These are phyloP conservation scores for Prionailurus bengalensis DNA, from an alignment of 2,113 vertebrate species.

Conservation along the genomic window DNA sequence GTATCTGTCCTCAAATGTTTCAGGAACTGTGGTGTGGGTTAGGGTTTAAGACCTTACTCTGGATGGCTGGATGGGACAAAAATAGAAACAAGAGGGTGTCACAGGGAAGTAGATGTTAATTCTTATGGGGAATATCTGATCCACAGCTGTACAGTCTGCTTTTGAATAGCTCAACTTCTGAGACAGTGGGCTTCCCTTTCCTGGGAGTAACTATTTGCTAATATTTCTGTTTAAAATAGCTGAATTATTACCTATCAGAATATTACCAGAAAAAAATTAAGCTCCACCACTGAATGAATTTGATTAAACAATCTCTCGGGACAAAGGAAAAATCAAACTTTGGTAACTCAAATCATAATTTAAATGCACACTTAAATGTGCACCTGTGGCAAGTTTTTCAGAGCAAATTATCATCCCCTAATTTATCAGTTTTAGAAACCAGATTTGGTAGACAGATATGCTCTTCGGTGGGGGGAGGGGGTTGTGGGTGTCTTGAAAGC, in stretches of 20 bases:
- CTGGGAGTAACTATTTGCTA: background rate
- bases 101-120: background rate
- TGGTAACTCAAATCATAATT: background rate
- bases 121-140: background rate
- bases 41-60: background rate
- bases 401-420: background rate
- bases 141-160: background rate
- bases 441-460: background rate
- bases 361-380: conserved; percentile 4
- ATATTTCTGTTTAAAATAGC: background rate
- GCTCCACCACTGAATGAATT: background rate
- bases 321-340: background rate
- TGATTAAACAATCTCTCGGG: background rate
- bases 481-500: background rate
- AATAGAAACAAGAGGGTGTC: background rate
- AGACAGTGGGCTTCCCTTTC: background rate
- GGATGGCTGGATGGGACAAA: background rate
- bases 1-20: background rate
- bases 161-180: background rate
- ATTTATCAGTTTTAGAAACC: conserved; percentile 33
- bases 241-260: background rate
- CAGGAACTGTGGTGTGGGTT: background rate
- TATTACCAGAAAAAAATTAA: conserved; percentile 20
- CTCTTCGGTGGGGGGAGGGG: background rate
- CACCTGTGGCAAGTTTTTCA: background rate